Evolutionary conservation across 2,797 vertebrate species (phyloP), one percentile per base, ranked within the genome.

Genomic region (Spheniscus humboldti): DNA sequence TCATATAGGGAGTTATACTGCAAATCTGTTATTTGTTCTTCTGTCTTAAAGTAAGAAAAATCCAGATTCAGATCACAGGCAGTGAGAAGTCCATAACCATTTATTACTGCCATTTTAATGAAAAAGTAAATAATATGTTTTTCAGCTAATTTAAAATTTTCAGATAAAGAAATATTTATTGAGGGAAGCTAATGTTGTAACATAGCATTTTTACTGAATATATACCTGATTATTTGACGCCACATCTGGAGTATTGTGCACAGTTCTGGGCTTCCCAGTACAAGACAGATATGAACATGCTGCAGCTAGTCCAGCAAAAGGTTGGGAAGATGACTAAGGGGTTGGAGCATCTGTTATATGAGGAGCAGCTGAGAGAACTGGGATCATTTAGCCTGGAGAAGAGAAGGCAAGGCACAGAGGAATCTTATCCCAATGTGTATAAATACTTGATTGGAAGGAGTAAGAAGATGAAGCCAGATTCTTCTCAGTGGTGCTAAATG

Each of bases 241-340:
- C 35, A 48, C 3, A 2, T 64, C 23, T 27, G 10, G 25, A 88
- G 53, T 52, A 47, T 0, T 30, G 43, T 30, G 12, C 0, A 3
- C 28, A 50, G 18, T 30, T 73, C 25, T 1, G 0, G 8, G 6
- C 31, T 91, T n/a, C 33, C 24, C 9, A 53, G 31, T 27, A 56
- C 19, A 76, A 64, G 30, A 69, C 13, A 75, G 22, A 33, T 37
- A 81, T 0, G 5, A 82, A 79, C 6, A 43, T n/a, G 62, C 1
- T 18, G 22, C 17, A 87, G 13, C 4, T 50, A 69, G 16, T 39
- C 35, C 57, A 79, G 57, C 15, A 84, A 63, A 87, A 31, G 5
- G 3, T 5, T 19, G 41, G 24, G 43, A 91, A 83, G 37, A 60
- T 52, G 27, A 71, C 20, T 60, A 74, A 56, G 23, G 6, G 15